Evolutionary conservation across 2,888 invertebrate genomes (phyloP), one percentile per base, ranked within the genome.

Genomic region (Pyrgus malvae): DNA sequence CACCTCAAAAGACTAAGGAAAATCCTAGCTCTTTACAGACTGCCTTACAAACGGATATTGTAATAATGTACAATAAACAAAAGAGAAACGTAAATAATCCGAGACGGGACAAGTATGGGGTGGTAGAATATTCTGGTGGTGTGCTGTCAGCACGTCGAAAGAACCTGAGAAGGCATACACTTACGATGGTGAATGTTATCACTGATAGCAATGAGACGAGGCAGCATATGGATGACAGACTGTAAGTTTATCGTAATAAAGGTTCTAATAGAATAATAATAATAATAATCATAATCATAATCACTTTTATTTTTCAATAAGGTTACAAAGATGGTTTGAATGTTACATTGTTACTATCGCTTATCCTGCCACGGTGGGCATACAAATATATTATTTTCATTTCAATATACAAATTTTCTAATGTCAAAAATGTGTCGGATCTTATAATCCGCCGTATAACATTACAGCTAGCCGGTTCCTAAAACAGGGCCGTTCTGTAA

Each of bases 141-240:
- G 72, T 77, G 0, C 9, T 85, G 14, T 78, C 78, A 17, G 51
- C 65, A 0, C 76, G 81, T 62, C 74, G 89, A 46, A 66, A 60
- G 7, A 60, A 88, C 56, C 58, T 89, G n/a, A 74, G 70, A 42
- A 59, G 69, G 48, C 78, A 78, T 56, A 65, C 67, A 0, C 63
- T 88, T 0, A 85, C 82, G 0, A 79, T 88, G 76, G 76, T 69
- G 0, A 84, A 80, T 56, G 87, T 88, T 1, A 76, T 88, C 2
- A 80, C 80, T 0, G 89, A 89, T 23, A 85, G 80, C 50, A 87
- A 88, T 51, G 80, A 83, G 0, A 88, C 88, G 0, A 73, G 72
- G 12, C 58, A 70, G 0, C 88, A 89, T 66, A 64, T 89, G 74
- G 73, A 74, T 59, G 88, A 89, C 56, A 70, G 88, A 68, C 56